A percentile compares a stretch with the other conserved stretches of the same genome.
Evolutionary conservation across 2,797 vertebrate species (phyloP).

Genomic region (Ispidina picta): DNA sequence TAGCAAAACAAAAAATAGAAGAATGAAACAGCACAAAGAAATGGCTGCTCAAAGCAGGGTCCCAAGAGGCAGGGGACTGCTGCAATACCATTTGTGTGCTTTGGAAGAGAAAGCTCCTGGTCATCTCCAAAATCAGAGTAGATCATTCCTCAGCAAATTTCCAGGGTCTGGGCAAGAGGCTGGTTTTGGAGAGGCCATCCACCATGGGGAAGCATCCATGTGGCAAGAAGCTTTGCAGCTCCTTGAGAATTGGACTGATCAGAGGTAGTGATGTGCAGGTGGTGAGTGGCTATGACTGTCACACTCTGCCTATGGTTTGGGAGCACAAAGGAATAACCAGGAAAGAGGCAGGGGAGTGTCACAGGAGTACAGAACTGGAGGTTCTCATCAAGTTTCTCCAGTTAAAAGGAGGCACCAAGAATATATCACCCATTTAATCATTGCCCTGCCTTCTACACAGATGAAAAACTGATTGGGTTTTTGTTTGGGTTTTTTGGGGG

Average conservation of each 20-base stretch:
- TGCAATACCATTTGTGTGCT: too few relatives aligned
- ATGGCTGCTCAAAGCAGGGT: rapidly evolving
- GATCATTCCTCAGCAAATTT: background rate
- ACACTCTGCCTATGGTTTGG: background rate
- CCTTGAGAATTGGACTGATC: background rate
- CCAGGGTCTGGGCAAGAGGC: background rate
- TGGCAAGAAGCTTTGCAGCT: background rate
- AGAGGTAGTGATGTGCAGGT: background rate
- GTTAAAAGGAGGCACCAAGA: background rate
- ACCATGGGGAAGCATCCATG: too few relatives aligned
- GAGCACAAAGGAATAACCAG: background rate
- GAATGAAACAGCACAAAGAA: background rate
- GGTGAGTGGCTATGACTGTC: rapidly evolving
- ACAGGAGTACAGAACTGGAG: background rate
- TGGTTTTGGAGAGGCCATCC: background rate
- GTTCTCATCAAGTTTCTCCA: background rate
- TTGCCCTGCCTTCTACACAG: background rate
- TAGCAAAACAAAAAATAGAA: too few relatives aligned
- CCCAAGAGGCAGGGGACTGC: rapidly evolving
- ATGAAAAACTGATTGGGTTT: background rate
- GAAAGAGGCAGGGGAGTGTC: background rate
- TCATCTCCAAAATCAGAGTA: background rate
- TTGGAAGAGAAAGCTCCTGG: background rate
- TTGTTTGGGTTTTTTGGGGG: too few relatives aligned
- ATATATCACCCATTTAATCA: rapidly evolving